Percentiles rank a stretch among this genome's conserved stretches.
phyloP scores from a whole-genome alignment of 2,113 vertebrate genomes.

The Anolis sagrei region DNA sequence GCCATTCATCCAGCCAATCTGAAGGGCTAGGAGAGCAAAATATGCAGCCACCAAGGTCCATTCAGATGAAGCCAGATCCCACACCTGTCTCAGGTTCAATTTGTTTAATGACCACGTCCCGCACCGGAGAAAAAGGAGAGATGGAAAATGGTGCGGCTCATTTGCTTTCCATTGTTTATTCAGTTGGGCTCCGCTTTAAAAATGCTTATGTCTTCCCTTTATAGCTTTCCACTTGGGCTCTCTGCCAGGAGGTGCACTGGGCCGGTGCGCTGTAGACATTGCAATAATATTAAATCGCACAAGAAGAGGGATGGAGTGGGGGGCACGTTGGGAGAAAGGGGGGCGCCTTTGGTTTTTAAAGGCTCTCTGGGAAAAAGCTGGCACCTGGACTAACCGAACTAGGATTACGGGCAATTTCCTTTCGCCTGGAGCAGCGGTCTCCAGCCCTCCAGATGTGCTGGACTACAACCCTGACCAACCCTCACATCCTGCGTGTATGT shows the following conservation, averaged over 20 bases:
- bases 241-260: conserved; percentile 51
- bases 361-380: neutral
- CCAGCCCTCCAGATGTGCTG: neutral
- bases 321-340: neutral
- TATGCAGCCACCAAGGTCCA: neutral
- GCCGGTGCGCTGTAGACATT: conserved; percentile 19
- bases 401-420: neutral
- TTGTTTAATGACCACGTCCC: conserved; percentile 36
- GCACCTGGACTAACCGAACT: neutral
- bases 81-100: neutral
- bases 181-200: conserved; percentile 48
- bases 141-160: conserved; percentile 51
- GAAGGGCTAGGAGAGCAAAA: no score
- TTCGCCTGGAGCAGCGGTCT: no score
- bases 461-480: neutral
- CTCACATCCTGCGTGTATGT: no score
- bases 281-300: conserved; percentile 26
- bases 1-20: neutral
- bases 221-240: conserved; percentile 48
- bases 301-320: neutral
- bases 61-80: neutral
- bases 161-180: conserved; percentile 68
- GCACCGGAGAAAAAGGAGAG: conserved; percentile 45
- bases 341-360: neutral
- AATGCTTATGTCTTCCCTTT: conserved; percentile 64